These are phyloP conservation scores for Chrysomallon squamiferum DNA, from an alignment of 1,140 invertebrate genomes.

Conservation along the genomic window DNA sequence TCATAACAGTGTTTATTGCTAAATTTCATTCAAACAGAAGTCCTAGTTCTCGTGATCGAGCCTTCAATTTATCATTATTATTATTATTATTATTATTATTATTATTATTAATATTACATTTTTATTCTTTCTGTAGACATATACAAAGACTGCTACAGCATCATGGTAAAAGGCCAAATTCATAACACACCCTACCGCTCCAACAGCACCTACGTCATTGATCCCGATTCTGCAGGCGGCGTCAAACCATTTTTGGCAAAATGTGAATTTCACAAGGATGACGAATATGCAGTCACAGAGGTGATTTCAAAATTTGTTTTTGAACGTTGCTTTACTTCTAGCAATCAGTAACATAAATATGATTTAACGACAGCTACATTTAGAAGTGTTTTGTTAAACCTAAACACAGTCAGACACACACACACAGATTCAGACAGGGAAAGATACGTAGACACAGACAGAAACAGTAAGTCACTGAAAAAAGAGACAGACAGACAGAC, in stretches of 20 bases:
- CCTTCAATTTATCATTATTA: too few species aligned
- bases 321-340: too few species aligned
- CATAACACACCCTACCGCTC: conserved; percentile 11
- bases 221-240: conserved; percentile 45
- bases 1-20: too few species aligned
- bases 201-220: conserved; percentile 44
- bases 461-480: too few species aligned
- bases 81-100: too few species aligned
- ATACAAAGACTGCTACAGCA: conserved; percentile 43
- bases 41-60: too few species aligned
- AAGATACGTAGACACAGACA: too few species aligned
- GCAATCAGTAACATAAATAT: not conserved
- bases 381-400: not conserved
- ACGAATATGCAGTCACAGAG: conserved; percentile 37
- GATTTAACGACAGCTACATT: not conserved
- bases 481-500: too few species aligned
- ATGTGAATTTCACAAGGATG: conserved; percentile 42
- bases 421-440: too few species aligned
- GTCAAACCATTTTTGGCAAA: conserved; percentile 27
- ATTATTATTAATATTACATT: too few species aligned
- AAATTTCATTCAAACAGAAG: too few species aligned
- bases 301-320: conserved; percentile 20
- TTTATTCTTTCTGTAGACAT: conserved; percentile 32
- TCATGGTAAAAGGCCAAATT: conserved; percentile 8
- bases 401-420: too few species aligned